Percentiles rank a stretch among this genome's conserved stretches.
These are phyloP conservation scores for Phyto melanocephala DNA, from an alignment of 2,888 invertebrate genomes.

Conservation along the genomic window DNA sequence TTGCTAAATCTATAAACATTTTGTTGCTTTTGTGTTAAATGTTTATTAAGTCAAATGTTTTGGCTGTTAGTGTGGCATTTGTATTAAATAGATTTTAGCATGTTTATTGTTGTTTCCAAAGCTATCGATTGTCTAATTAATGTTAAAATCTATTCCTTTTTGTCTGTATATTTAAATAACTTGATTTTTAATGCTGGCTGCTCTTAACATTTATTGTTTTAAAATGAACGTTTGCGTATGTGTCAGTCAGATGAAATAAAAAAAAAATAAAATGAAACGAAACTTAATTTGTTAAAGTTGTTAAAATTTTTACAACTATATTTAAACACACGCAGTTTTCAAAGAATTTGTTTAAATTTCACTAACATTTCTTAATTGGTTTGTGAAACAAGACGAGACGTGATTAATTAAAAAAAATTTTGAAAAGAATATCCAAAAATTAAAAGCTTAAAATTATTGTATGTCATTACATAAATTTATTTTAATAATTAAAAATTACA, in stretches of 20 bases:
- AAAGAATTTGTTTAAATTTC: slow-evolving; percentile 14
- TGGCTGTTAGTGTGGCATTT: not conserved
- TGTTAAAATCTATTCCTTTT: slow-evolving; percentile 28
- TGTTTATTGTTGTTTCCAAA: not conserved
- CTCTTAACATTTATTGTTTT: not conserved
- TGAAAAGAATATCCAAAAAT: too few species aligned
- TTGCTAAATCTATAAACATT: slow-evolving; percentile 8
- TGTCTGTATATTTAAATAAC: not conserved
- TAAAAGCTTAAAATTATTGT: too few species aligned
- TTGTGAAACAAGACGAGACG: not conserved
- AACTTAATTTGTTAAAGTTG: slow-evolving; percentile 54
- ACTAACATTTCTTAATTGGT: not conserved
- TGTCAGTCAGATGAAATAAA: not conserved
- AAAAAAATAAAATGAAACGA: slow-evolving; percentile 8
- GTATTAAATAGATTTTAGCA: not conserved
- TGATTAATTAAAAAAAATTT: not conserved
- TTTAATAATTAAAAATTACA: not conserved
- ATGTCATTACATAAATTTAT: too few species aligned
- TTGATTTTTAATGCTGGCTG: not conserved
- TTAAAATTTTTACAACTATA: slow-evolving; percentile 59
- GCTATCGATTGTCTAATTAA: slow-evolving; percentile 9
- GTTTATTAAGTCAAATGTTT: not conserved
- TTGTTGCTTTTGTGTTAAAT: not conserved
- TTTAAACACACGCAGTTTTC: slow-evolving; percentile 9
- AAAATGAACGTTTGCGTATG: not conserved